phyloP scores from a whole-genome alignment of 2,113 vertebrate species.

The Etia nguti region DNA sequence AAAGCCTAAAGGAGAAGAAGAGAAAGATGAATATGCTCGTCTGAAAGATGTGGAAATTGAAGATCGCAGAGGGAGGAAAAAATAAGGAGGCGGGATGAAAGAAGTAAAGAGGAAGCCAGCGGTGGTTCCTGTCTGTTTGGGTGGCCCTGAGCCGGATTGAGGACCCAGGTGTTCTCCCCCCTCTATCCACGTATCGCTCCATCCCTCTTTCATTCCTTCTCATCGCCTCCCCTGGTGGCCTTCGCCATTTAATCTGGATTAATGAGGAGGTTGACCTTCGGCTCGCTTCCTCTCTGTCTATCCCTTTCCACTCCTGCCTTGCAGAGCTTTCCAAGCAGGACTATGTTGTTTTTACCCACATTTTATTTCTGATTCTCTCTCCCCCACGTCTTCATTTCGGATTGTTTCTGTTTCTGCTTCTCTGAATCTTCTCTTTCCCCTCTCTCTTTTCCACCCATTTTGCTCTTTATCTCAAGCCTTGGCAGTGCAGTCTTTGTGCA shows the following conservation, averaged over 20 bases:
- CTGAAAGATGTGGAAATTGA: neutral
- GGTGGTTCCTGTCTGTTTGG: constrained; percentile 28
- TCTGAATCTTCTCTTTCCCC: neutral
- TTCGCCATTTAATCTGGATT: constrained; percentile 56
- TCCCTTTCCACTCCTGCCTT: neutral
- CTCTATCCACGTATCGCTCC: neutral
- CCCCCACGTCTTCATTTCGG: neutral
- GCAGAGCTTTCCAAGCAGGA: neutral
- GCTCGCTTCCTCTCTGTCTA: neutral
- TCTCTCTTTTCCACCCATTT: neutral
- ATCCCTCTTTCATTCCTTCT: neutral
- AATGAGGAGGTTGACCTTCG: constrained; percentile 57
- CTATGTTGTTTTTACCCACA: neutral
- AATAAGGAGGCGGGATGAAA: neutral
- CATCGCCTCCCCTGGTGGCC: constrained; percentile 33
- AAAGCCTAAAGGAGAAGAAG: neutral
- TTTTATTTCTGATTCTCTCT: neutral
- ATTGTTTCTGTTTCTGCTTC: neutral
- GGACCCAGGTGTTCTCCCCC: constrained; percentile 34
- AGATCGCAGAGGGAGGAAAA: neutral
- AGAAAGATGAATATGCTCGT: neutral
- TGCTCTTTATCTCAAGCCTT: neutral
- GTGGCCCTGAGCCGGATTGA: constrained; percentile 31
- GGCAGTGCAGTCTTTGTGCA: neutral
- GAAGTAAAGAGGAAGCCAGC: neutral